Percentiles rank a stretch among this genome's conserved stretches.
Conservation (phyloP, 2,797 vertebrate species). For the Linurgus olivaceus region DNA sequence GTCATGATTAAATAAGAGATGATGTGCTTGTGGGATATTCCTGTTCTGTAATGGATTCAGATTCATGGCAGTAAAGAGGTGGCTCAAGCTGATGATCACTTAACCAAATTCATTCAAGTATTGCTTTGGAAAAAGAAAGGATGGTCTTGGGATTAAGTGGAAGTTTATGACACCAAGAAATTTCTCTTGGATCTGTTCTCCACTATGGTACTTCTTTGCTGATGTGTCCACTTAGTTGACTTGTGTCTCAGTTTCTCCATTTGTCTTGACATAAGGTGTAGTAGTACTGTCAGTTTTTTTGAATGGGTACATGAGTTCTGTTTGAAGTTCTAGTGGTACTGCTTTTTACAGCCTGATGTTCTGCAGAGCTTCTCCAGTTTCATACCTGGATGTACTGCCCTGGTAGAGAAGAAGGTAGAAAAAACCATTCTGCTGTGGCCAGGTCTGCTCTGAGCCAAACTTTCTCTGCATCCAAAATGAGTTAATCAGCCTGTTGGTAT, state of each 20-base stretch:
- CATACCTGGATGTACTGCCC: neutral
- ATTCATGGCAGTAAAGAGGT: neutral
- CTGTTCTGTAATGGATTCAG: neutral
- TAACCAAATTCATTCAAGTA: neutral
- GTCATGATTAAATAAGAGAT: neutral
- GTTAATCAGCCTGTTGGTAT: neutral
- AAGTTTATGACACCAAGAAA: neutral
- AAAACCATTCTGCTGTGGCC: neutral
- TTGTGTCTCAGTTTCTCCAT: neutral
- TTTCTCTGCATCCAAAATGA: neutral
- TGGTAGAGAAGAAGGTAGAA: neutral
- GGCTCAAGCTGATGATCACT: neutral
- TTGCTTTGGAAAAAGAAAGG: neutral
- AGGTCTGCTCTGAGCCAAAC: neutral
- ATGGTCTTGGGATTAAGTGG: neutral
- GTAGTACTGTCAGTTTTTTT: neutral
- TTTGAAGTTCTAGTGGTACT: neutral
- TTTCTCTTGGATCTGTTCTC: neutral
- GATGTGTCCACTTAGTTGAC: neutral
- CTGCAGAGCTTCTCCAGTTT: neutral
- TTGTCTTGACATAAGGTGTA: neutral
- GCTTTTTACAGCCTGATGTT: neutral
- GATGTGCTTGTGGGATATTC: neutral
- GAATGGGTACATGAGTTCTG: neutral
- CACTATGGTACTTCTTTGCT: neutral